Percentiles rank a stretch among this genome's conserved stretches.
phyloP scores from a whole-genome alignment of 1,140 invertebrate species.

The Artemia franciscana region DNA sequence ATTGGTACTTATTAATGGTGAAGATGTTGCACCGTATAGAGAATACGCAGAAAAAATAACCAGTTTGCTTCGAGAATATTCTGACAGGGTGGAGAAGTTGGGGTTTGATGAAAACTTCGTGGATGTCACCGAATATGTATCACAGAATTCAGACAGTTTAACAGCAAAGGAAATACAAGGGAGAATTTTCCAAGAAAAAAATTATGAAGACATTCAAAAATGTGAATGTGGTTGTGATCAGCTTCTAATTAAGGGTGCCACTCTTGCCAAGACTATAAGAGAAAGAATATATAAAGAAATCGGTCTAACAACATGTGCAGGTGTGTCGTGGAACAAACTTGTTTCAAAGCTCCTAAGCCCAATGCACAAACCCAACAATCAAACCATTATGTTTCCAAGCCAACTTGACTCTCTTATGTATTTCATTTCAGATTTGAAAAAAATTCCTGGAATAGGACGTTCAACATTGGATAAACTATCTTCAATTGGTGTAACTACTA shows the following conservation, averaged over 20 bases:
- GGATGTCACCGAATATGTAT: slow-evolving; percentile 41
- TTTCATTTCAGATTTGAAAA: slow-evolving; percentile 28
- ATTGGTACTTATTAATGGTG: slow-evolving; percentile 41
- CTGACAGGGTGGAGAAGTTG: slow-evolving; percentile 40
- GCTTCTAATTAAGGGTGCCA: slow-evolving; percentile 35
- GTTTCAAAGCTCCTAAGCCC: slow-evolving; percentile 48
- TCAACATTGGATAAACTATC: slow-evolving; percentile 34
- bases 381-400: slow-evolving; percentile 46
- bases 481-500: slow-evolving; percentile 32
- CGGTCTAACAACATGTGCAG: slow-evolving; percentile 50
- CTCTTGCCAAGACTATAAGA: slow-evolving; percentile 42
- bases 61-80: slow-evolving; percentile 35
- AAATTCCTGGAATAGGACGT: slow-evolving; percentile 44
- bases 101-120: slow-evolving; percentile 57
- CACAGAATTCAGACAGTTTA: slow-evolving; percentile 20
- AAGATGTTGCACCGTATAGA: slow-evolving; percentile 46
- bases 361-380: slow-evolving; percentile 49
- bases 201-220: slow-evolving; percentile 20
- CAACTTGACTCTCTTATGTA: slow-evolving; percentile 34
- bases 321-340: slow-evolving; percentile 57
- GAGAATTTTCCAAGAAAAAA: slow-evolving; percentile 9
- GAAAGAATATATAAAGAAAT: slow-evolving; percentile 34
- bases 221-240: slow-evolving; percentile 44
- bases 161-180: slow-evolving; percentile 11
- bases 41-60: slow-evolving; percentile 40